These are phyloP conservation scores for Ptychoptera contaminata DNA, from an alignment of 2,888 invertebrate species.

Conservation along the genomic window DNA sequence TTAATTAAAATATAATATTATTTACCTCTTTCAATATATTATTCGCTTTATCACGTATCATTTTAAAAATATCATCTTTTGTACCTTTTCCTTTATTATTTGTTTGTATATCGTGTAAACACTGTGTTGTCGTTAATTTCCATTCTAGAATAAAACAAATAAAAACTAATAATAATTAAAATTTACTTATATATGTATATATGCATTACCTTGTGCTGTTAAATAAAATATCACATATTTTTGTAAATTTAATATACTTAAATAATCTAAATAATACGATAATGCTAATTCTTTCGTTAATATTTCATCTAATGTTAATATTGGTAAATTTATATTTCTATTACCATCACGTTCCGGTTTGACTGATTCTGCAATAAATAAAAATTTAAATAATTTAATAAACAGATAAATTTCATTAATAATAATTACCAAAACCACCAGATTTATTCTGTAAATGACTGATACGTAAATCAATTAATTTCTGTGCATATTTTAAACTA, in stretches of 20 bases:
- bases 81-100: constrained; percentile 11
- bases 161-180: neutral
- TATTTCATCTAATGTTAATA: constrained; percentile 14
- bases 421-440: constrained; percentile 1
- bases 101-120: constrained; percentile 10
- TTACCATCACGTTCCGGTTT: too few relatives aligned
- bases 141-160: constrained; percentile 11
- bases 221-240: constrained; percentile 16
- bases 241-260: constrained; percentile 14
- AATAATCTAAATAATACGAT: constrained; percentile 15
- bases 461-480: constrained; percentile 14
- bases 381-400: too few relatives aligned
- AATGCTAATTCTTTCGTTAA: constrained; percentile 14
- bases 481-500: constrained; percentile 14
- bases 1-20: neutral
- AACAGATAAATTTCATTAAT: neutral
- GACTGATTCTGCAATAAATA: too few relatives aligned
- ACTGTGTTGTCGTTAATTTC: constrained; percentile 11
- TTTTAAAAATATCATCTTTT: constrained; percentile 11
- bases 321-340: constrained; percentile 10
- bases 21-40: constrained; percentile 13
- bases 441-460: constrained; percentile 13
- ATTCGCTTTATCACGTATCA: constrained; percentile 12
- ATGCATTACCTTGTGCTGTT: constrained; percentile 12
- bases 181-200: neutral